Evolutionary conservation across 2,888 invertebrate genomes (phyloP).

Genomic region (Cephus sareptanus): DNA sequence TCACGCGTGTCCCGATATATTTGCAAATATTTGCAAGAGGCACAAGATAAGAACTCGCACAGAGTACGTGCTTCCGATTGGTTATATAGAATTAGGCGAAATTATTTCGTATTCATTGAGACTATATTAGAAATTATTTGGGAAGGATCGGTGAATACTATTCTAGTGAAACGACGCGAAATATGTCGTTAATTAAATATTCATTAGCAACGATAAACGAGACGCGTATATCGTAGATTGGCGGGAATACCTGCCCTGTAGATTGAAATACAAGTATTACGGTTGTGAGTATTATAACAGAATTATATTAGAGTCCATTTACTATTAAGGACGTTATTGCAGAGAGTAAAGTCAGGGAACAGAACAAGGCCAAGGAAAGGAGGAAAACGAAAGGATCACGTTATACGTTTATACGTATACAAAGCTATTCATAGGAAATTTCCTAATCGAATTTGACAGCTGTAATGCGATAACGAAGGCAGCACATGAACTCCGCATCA

Average conservation of each 20-base stretch:
- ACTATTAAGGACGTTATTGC: conserved; percentile 11
- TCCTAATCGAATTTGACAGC: background rate
- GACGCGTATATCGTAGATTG: conserved; percentile 2
- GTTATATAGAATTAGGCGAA: background rate
- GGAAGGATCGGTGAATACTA: background rate
- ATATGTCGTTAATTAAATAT: background rate
- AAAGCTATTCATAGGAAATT: background rate
- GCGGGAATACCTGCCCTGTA: conserved; percentile 35
- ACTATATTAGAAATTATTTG: background rate
- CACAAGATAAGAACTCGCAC: background rate
- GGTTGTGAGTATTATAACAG: conserved; percentile 56
- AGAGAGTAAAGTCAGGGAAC: background rate
- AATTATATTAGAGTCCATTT: conserved; percentile 31
- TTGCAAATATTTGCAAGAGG: background rate
- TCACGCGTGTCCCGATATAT: too few species aligned
- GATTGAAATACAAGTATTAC: conserved; percentile 57
- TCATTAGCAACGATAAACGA: conserved; percentile 2
- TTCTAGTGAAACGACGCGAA: background rate
- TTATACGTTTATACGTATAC: conserved; percentile 12
- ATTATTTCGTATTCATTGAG: background rate
- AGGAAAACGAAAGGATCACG: conserved; percentile 9
- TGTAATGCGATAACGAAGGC: background rate
- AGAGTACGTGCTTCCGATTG: background rate
- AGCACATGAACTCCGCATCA: background rate
- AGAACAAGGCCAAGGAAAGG: background rate